These are phyloP conservation scores for Rhipidura dahli DNA, from an alignment of 2,113 vertebrate genomes.

Conservation along the genomic window DNA sequence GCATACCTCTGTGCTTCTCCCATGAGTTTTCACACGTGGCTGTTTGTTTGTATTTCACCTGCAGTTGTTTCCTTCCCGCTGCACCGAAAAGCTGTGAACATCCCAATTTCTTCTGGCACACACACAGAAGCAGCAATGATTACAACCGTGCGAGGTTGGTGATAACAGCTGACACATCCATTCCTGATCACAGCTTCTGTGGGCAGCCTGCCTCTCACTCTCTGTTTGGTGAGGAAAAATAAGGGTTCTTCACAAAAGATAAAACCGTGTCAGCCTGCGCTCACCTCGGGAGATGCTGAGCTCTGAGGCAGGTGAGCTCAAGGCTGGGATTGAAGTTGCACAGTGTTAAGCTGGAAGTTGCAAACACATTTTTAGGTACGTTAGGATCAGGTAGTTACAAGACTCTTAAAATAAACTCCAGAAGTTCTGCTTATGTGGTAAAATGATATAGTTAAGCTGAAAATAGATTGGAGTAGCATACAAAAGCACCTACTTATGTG, in stretches of 20 bases:
- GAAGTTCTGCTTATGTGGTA: not conserved
- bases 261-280: not conserved
- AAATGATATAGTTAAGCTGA: not conserved
- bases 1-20: not conserved
- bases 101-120: not conserved
- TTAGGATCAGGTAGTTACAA: not conserved
- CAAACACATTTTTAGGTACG: not conserved
- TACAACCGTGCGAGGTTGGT: not conserved
- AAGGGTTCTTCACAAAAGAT: not conserved
- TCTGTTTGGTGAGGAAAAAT: not conserved
- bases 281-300: not conserved
- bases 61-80: not conserved
- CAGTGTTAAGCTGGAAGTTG: not conserved
- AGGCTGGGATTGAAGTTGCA: not conserved
- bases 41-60: not conserved
- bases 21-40: not conserved
- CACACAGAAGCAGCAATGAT: not conserved
- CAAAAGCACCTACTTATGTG: not conserved
- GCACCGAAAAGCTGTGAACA: not conserved
- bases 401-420: not conserved
- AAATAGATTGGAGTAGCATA: not conserved
- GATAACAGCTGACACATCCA: conserved; percentile 11
- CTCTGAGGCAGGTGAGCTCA: not conserved
- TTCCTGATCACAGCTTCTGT: not conserved
- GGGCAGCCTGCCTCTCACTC: not conserved